Conservation (phyloP, 2,888 invertebrate genomes). For the Agrochola litura region DNA sequence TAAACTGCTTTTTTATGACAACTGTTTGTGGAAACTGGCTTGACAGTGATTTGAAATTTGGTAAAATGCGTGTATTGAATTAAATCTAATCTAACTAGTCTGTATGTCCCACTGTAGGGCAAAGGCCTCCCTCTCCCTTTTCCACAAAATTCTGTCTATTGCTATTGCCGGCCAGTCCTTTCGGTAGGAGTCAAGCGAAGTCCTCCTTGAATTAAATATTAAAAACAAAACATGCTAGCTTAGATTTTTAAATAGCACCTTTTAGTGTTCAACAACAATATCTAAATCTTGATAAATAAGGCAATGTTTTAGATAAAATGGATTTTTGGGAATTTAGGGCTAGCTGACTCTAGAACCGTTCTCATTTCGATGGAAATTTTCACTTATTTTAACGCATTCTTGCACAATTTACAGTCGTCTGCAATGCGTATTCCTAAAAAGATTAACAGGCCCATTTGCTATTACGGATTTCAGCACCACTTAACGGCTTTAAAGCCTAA, state of each 20-base stretch:
- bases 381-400: background rate
- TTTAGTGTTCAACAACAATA: background rate
- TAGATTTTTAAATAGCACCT: background rate
- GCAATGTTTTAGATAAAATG: background rate
- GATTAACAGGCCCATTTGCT: conserved; percentile 13
- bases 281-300: background rate
- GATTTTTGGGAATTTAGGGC: background rate
- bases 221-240: background rate
- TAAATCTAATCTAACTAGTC: too few relatives aligned
- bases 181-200: too few relatives aligned
- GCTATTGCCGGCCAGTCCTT: too few relatives aligned
- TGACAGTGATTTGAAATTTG: background rate
- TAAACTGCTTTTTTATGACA: conserved; percentile 11
- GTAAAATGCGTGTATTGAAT: background rate
- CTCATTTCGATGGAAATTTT: background rate
- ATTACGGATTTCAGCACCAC: conserved; percentile 29
- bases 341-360: too few relatives aligned
- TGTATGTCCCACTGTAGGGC: too few relatives aligned
- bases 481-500: conserved; percentile 35
- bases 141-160: too few relatives aligned
- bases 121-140: too few relatives aligned
- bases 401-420: background rate
- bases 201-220: too few relatives aligned
- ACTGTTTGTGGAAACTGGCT: background rate
- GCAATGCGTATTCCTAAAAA: background rate